phyloP scores from a whole-genome alignment of 2,113 vertebrate species.

The Tyrannus savana region DNA sequence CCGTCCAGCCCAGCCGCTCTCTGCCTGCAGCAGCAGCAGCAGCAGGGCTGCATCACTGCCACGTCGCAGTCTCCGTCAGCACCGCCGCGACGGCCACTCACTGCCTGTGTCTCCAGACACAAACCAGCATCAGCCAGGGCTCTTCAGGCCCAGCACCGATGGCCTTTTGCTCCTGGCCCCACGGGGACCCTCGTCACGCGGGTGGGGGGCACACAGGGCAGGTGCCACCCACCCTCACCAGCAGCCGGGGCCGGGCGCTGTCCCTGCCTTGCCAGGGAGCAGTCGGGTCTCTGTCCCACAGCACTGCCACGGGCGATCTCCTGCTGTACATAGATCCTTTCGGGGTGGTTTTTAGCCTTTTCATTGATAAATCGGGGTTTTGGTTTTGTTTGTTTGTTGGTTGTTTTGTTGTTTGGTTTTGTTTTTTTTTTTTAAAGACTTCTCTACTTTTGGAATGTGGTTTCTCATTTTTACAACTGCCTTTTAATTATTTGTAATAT shows the following conservation, averaged over 20 bases:
- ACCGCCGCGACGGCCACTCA: background rate
- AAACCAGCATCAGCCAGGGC: conserved; percentile 35
- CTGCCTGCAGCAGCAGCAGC: background rate
- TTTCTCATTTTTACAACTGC: conserved; percentile 72
- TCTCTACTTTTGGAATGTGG: conserved; percentile 74
- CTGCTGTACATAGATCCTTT: conserved; percentile 75
- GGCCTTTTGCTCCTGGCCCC: conserved; percentile 23
- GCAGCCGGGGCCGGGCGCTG: background rate
- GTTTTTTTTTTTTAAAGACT: conserved; percentile 59
- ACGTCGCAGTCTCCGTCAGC: conserved; percentile 35
- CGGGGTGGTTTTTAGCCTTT: conserved; percentile 71
- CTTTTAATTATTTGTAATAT: conserved; percentile 67
- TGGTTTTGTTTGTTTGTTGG: background rate
- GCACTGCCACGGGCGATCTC: conserved; percentile 35
- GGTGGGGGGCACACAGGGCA: background rate
- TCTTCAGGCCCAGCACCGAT: conserved; percentile 23
- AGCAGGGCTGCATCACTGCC: conserved; percentile 22
- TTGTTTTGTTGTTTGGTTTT: background rate
- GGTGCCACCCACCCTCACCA: conserved; percentile 1
- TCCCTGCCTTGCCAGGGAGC: background rate
- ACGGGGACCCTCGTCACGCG: background rate
- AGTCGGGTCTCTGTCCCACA: background rate
- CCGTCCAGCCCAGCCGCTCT: background rate
- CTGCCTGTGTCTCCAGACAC: conserved; percentile 53
- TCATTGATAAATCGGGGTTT: conserved; percentile 47